Base-by-base conservation (phyloP, 1,140 invertebrate genomes). In the Centruroides vittatus region DNA sequence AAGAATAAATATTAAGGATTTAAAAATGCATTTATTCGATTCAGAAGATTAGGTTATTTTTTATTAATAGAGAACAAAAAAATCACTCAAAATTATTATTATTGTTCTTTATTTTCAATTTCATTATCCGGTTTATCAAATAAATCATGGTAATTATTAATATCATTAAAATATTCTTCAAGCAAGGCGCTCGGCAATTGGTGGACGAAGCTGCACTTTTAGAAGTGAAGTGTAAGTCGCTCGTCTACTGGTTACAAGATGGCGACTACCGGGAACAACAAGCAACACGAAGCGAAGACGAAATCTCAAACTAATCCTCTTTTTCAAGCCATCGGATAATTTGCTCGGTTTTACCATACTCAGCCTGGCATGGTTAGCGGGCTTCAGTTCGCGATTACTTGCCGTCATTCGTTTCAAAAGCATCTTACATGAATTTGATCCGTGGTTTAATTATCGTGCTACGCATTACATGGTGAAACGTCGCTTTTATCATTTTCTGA, bases 341-440 rank as follows among this genome's bases (percentile, higher is more conserved):
- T 60, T 75, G 47, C 61, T 76, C 4, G 68, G 68, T 52, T 93
- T 96, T 77, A 86, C 89, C 50, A 85, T 99, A 65, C 78, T 99
- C 64, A 76, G 89, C 47, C 80, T 99, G 67, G 93, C 93, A 71
- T 99, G 94, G 90, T 81, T 99, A 62, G 91, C 91, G 67, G 96
- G 94, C 64, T 99, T 99, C 76, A 87, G 93, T 51, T 94, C 93
- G 60, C 83, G 97, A 70, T 80, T 99, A 55, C 99, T 99, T 78
- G 94, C 97, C 65, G 95, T 99, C 55, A 98, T 99, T 70, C 83
- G 96, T 63, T 99, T 99, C 75, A 96, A 99, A 78, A 97, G 92
- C 78, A 99, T 99, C 70, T 99, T 99, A 74, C 97, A 99, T 75
- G 97, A 99, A 77, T 99, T 99, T 74, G 97, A 99, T 80, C 97